phyloP scores from a whole-genome alignment of 2,797 vertebrate genomes.

The Pempheris klunzingeri region DNA sequence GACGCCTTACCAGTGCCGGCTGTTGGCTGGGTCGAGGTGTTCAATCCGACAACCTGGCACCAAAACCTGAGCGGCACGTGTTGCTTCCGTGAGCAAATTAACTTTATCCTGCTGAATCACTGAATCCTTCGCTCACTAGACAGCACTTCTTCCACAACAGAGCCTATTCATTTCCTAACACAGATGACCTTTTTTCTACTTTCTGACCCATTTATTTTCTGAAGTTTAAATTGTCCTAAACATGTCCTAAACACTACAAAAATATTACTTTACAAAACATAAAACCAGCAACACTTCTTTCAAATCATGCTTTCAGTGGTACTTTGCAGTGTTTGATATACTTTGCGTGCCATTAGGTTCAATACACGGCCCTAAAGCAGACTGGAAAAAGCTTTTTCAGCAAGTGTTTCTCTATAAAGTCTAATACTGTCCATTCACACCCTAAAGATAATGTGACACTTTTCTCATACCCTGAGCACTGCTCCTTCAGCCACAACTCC shows the following conservation, averaged over 20 bases:
- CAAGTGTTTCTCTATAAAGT: not conserved
- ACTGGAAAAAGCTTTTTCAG: not conserved
- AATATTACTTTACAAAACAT: too few species aligned
- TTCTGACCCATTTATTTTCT: constrained; percentile 31
- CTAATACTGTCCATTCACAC: not conserved
- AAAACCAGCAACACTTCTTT: not conserved
- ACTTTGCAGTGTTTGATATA: not conserved
- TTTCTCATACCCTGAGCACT: not conserved
- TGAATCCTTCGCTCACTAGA: constrained; percentile 17
- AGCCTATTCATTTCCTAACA: constrained; percentile 26
- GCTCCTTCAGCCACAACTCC: not conserved
- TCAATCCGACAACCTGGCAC: constrained; percentile 61
- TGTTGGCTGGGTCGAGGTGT: constrained; percentile 11
- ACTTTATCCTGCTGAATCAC: constrained; percentile 47
- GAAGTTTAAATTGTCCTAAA: not conserved
- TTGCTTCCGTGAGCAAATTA: constrained; percentile 54
- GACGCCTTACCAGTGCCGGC: constrained; percentile 2
- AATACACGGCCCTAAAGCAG: not conserved
- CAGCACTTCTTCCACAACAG: constrained; percentile 27
- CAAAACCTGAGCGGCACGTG: constrained; percentile 53
- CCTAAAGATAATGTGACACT: not conserved
- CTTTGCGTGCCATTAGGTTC: not conserved
- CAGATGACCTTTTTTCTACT: constrained; percentile 17
- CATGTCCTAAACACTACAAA: too few species aligned
- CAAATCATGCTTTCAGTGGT: too few species aligned